A percentile compares a stretch with the other conserved stretches of the same genome.
Evolutionary conservation across 2,888 invertebrate genomes (phyloP).

Genomic region (Dolichomitus sp.): DNA sequence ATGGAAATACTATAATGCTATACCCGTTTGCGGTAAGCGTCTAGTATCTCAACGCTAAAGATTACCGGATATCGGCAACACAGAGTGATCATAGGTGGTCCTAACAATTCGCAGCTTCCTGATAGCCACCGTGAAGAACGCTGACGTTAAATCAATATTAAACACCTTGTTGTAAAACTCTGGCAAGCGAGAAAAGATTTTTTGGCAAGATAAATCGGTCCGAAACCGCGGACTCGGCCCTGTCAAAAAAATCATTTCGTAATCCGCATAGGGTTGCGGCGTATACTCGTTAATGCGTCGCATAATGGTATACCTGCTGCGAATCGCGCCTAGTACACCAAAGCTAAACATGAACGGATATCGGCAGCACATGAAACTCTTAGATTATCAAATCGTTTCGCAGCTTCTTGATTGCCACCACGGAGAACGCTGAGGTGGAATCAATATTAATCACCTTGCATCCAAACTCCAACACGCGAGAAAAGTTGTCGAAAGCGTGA

Average conservation of each 20-base stretch:
- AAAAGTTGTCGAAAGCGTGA: constrained; percentile 61
- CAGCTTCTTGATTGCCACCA: constrained; percentile 24
- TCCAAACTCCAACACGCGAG: constrained; percentile 25
- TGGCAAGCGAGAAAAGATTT: constrained; percentile 46
- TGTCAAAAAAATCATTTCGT: constrained; percentile 65
- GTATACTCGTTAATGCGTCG: constrained; percentile 8
- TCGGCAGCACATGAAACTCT: neutral
- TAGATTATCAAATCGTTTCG: constrained; percentile 30
- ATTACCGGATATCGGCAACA: neutral
- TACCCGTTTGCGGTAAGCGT: neutral
- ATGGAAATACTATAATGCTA: neutral
- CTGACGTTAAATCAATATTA: constrained; percentile 54
- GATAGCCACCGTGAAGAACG: constrained; percentile 7
- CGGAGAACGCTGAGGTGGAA: constrained; percentile 16
- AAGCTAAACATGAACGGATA: neutral
- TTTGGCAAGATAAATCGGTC: neutral
- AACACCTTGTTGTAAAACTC: constrained; percentile 40
- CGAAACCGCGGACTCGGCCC: constrained; percentile 17
- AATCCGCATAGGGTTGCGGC: constrained; percentile 27
- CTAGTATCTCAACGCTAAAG: neutral
- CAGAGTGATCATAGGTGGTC: constrained; percentile 3
- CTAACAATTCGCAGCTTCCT: constrained; percentile 19
- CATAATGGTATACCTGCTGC: neutral
- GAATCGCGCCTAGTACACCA: neutral
- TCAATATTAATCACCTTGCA: constrained; percentile 60